These are phyloP conservation scores for Acrossocheilus wenchowensis DNA, from an alignment of 2,797 vertebrate genomes.

Conservation along the genomic window DNA sequence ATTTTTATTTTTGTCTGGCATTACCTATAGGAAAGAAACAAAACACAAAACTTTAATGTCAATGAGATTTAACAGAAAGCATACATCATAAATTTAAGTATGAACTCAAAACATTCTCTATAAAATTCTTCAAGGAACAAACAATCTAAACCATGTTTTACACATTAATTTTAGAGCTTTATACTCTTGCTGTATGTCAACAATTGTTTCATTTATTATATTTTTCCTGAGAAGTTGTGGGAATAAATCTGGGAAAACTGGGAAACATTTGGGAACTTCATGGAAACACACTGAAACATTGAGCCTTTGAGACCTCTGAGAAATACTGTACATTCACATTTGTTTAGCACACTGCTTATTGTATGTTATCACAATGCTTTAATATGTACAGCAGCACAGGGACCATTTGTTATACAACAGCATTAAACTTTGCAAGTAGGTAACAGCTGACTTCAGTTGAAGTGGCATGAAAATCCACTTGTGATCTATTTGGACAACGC, in stretches of 20 bases:
- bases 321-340: not conserved
- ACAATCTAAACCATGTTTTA: not conserved
- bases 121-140: not conserved
- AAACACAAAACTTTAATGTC: not conserved
- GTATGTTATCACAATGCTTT: not conserved
- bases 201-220: not conserved
- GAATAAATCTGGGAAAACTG: not conserved
- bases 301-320: not conserved
- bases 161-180: not conserved
- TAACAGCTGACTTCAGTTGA: not conserved
- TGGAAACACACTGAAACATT: too few relatives aligned
- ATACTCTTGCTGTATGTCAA: not conserved
- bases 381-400: not conserved
- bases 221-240: not conserved
- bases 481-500: not conserved
- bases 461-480: not conserved
- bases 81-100: not conserved
- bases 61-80: not conserved
- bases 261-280: too few relatives aligned
- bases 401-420: not conserved
- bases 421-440: not conserved
- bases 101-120: not conserved
- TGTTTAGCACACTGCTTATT: not conserved
- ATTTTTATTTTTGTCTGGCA: not conserved
- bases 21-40: not conserved